phyloP scores from a whole-genome alignment of 2,888 invertebrate species.

The Rhopalosiphum nymphaeae region DNA sequence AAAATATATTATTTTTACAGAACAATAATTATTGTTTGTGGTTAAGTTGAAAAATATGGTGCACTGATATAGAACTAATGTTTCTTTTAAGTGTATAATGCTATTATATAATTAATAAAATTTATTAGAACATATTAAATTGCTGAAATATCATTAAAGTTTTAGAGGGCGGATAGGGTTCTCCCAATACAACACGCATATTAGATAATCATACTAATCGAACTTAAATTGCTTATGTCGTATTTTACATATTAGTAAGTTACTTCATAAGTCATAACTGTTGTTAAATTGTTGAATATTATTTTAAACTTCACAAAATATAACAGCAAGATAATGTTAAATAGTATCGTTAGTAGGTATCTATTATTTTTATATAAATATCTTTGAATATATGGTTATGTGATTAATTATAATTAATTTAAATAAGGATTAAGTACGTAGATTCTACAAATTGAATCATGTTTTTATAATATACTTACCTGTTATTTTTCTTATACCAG shows the following conservation, averaged over 20 bases:
- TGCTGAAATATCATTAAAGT: conserved; percentile 5
- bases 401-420: not conserved
- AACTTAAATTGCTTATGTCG: not conserved
- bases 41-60: not conserved
- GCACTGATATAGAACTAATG: too few relatives aligned
- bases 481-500: too few relatives aligned
- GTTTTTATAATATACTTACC: not conserved
- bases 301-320: not conserved
- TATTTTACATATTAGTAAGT: not conserved
- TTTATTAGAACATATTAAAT: not conserved
- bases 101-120: not conserved
- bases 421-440: not conserved
- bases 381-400: not conserved
- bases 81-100: not conserved
- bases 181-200: not conserved
- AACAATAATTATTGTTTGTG: not conserved
- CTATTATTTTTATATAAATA: not conserved
- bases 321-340: not conserved
- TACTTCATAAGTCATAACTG: not conserved
- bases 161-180: not conserved
- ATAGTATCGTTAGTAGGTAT: not conserved
- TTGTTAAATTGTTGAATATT: not conserved
- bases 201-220: not conserved
- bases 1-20: not conserved
- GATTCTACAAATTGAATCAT: not conserved